phyloP scores from a whole-genome alignment of 2,888 invertebrate genomes.

The Chrysomela aeneicollis region DNA sequence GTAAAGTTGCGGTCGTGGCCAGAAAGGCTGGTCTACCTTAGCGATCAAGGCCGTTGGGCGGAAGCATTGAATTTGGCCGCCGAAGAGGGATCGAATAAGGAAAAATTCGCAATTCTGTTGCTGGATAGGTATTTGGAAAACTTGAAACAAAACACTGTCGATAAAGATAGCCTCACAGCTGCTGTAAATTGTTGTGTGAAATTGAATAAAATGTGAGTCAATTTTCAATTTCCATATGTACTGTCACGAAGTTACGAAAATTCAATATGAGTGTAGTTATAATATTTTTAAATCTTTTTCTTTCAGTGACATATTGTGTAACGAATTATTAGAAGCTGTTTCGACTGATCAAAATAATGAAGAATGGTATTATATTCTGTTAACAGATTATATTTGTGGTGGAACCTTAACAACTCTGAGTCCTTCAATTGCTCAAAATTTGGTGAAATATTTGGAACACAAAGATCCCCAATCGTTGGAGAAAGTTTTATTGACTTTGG shows the following conservation, averaged over 20 bases:
- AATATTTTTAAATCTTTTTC: too few relatives aligned
- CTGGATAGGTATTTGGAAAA: conserved; percentile 60
- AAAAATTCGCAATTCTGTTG: conserved; percentile 55
- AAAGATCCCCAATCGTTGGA: conserved; percentile 70
- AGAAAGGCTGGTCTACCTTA: conserved; percentile 71
- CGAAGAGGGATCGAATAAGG: conserved; percentile 61
- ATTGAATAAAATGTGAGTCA: conserved; percentile 64
- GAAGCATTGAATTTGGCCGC: conserved; percentile 67
- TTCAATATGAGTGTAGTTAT: too few relatives aligned
- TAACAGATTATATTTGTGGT: conserved; percentile 75
- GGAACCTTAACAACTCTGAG: conserved; percentile 70
- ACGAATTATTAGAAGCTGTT: conserved; percentile 70
- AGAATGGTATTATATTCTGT: conserved; percentile 69
- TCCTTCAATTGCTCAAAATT: conserved; percentile 75
- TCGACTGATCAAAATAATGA: conserved; percentile 61
- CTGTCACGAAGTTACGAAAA: background rate
- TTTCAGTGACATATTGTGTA: conserved; percentile 67
- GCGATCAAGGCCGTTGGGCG: conserved; percentile 66
- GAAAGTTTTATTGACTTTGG: conserved; percentile 74
- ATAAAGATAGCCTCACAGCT: conserved; percentile 61
- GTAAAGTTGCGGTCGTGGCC: conserved; percentile 72
- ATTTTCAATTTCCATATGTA: conserved; percentile 31
- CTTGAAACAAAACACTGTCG: conserved; percentile 58
- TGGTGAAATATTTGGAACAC: conserved; percentile 73
- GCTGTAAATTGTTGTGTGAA: conserved; percentile 63